Base-by-base conservation (phyloP, 2,113 vertebrate genomes). In the Circaetus cinerascens region DNA sequence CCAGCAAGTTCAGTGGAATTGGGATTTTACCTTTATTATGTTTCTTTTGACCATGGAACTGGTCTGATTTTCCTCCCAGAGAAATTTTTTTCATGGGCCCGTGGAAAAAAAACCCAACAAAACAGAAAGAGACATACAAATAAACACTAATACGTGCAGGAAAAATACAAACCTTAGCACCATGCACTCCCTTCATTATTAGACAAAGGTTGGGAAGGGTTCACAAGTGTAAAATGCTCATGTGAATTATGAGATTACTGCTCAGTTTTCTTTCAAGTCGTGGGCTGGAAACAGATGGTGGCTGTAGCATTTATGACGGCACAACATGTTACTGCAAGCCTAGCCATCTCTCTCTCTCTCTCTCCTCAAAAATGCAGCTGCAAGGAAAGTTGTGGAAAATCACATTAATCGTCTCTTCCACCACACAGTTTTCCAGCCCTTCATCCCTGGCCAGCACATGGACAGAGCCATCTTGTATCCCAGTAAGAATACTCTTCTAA, bases 241-340 rank as follows among this genome's bases (percentile, higher is more conserved):
- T 96, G 90, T 97, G 96, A 96, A 95, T 96, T 87, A 92, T 75
- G 91, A 97, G 97, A 98, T 97, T 97, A 97, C 96, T 97, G 91
- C 95, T 97, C 94, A 73, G 46, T 93, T 97, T 87, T 97, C 96
- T 98, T 98, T 98, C 96, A 97, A 97, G 96, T 95, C 87, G 90
- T 95, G 96, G 88, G 83, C 88, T 95, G 90, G 94, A 95, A 95
- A 93, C 96, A 98, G 97, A 94, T 95, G 97, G 96, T 94, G 94
- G 95, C 92, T 92, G 97, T 91, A 92, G 95, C 92, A 93, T 96
- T 96, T 97, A 90, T 67, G 81, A 90, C 91, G 86, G 82, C 57
- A 62, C 95, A 96, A 97, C 98, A 95, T 96, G 98, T 97, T 97
- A 94, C 48, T 77, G 97, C 98, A 98, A 91, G 97, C 91, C 95